Conservation (phyloP, 2,888 invertebrate genomes). For the Eucera pruinosa region DNA sequence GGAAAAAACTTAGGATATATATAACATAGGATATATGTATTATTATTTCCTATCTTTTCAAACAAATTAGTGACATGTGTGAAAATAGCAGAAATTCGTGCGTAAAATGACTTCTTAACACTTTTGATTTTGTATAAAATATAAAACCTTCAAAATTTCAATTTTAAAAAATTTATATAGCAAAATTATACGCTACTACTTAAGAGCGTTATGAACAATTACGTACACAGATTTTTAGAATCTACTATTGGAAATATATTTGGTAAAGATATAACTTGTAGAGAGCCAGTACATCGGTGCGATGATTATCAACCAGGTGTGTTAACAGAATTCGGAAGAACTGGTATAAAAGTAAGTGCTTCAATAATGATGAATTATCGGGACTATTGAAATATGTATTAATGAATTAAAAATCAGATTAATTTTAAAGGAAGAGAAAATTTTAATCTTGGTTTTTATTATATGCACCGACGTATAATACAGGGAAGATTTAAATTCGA, state of each 20-base stretch:
- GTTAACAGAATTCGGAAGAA: slow-evolving; percentile 79
- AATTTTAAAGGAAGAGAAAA: background rate
- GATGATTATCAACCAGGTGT: slow-evolving; percentile 81
- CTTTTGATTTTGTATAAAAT: slow-evolving; percentile 1
- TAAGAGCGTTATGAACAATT: slow-evolving; percentile 69
- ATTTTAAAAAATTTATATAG: background rate
- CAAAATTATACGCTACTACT: background rate
- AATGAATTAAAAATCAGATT: background rate
- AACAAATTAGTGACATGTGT: slow-evolving; percentile 38
- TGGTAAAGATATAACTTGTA: slow-evolving; percentile 80
- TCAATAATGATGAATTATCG: background rate
- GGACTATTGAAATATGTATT: background rate
- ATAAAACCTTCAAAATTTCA: background rate
- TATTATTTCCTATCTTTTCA: background rate
- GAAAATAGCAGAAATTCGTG: slow-evolving; percentile 24
- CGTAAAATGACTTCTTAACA: slow-evolving; percentile 15
- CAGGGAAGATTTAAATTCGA: background rate
- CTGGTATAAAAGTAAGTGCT: slow-evolving; percentile 74
- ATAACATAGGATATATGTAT: too few species aligned
- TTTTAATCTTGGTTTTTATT: slow-evolving; percentile 2
- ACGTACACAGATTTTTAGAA: slow-evolving; percentile 76
- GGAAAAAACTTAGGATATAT: too few species aligned
- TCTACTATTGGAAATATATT: slow-evolving; percentile 77
- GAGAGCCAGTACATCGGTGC: slow-evolving; percentile 78
- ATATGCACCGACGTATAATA: background rate